Base-by-base conservation (phyloP, 2,113 vertebrate genomes). In the Prinia subflava region DNA sequence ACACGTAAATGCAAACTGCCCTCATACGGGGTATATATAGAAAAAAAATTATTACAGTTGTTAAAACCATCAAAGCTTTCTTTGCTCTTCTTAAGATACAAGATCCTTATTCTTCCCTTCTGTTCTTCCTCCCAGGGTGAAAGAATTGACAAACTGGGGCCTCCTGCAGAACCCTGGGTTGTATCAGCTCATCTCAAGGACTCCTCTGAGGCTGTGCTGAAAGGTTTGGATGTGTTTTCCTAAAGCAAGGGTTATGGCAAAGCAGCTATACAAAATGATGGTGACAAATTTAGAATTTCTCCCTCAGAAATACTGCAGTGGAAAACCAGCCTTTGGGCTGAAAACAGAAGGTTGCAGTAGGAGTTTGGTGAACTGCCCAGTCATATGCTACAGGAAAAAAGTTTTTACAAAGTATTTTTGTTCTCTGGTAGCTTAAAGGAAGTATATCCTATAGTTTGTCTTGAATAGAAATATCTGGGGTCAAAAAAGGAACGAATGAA, bases 111-210 rank as follows among this genome's bases (percentile, higher is more conserved):
- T 81, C 13, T 60, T 52, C 15, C 39, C 1, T 67, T 35, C 50
- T 65, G 13, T 47, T 91, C 39, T 79, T 70, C 27, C 42, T 96
- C 13, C 13, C 63, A 98, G 98, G 97, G 97, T 73, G 91, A 62
- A 86, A 96, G 94, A 79, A 93, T 98, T 59, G 94, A 96, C 20
- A 93, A 90, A 47, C 57, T 98, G 83, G 98, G 98, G 0, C 33
- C 91, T n/a, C 97, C 97, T 2, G 96, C 95, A 76, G 97, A 97
- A 11, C 97, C 97, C 20, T 98, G 98, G 98, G 27, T 90, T 39
- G 64, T 98, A 42, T 96, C 96, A 62, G 97, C 87, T 86, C 96
- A 86, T 37, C 95, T 98, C 60, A 95, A 97, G 90, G 98, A 96
- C 44, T 79, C 82, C 62, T 85, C 96, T 0, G 31, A 96, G 46